Conservation (phyloP, 2,888 invertebrate species). For the Pristionchus arcanus region DNA sequence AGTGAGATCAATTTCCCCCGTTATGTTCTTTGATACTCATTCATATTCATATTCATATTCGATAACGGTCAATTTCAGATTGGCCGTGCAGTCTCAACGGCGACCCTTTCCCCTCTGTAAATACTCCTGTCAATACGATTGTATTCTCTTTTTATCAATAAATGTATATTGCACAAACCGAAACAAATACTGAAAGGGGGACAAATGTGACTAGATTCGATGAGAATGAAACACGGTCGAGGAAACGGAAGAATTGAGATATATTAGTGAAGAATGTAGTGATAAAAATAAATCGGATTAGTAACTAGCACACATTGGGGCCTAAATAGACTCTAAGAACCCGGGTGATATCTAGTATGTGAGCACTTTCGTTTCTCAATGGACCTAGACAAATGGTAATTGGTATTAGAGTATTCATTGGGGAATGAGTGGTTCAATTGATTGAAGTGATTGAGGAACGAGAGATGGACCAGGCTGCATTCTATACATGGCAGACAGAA, state of each 20-base stretch:
- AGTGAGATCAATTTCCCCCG: constrained; percentile 54
- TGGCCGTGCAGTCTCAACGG: constrained; percentile 67
- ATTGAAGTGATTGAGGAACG: constrained; percentile 57
- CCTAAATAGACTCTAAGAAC: background rate
- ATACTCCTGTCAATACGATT: constrained; percentile 49
- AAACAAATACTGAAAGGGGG: constrained; percentile 14
- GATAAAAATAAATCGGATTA: too few relatives aligned
- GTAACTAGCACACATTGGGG: too few relatives aligned
- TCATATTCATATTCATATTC: too few relatives aligned
- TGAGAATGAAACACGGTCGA: constrained; percentile 33
- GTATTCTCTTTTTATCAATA: constrained; percentile 37
- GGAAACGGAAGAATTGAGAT: background rate
- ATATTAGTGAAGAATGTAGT: too few relatives aligned
- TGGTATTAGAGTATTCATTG: constrained; percentile 1
- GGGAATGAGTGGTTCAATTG: constrained; percentile 2
- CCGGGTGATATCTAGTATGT: background rate
- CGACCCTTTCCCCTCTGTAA: constrained; percentile 67
- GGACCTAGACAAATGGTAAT: background rate
- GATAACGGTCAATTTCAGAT: background rate
- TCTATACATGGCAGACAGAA: constrained; percentile 63
- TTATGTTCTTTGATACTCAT: background rate
- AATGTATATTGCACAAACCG: constrained; percentile 9
- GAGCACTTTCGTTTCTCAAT: background rate
- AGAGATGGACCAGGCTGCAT: constrained; percentile 69
- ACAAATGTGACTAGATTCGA: constrained; percentile 40